These are phyloP conservation scores for Callipepla squamata DNA, from an alignment of 2,113 vertebrate species.

Conservation along the genomic window DNA sequence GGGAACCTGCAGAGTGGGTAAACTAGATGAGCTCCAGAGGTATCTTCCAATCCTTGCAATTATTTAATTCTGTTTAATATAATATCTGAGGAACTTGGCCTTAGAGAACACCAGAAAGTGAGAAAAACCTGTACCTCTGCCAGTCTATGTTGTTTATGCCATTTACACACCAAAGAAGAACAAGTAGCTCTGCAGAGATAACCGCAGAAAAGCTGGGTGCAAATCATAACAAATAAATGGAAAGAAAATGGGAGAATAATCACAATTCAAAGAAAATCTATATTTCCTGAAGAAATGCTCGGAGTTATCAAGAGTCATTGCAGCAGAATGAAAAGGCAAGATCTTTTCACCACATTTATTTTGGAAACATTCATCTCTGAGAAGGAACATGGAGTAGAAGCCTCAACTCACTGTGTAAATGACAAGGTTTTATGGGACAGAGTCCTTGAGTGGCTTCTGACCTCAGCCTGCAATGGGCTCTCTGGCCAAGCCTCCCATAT, in stretches of 20 bases:
- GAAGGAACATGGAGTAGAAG: not conserved
- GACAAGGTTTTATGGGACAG: not conserved
- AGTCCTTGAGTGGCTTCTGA: not conserved
- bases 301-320: not conserved
- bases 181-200: not conserved
- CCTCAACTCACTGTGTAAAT: not conserved
- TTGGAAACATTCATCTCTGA: fast-evolving
- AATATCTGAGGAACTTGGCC: not conserved
- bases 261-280: not conserved
- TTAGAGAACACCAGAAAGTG: not conserved
- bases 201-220: not conserved
- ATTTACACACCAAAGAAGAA: not conserved
- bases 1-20: too few relatives aligned
- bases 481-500: fast-evolving
- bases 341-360: not conserved
- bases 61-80: not conserved
- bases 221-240: not conserved
- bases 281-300: not conserved
- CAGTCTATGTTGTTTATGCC: not conserved
- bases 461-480: not conserved
- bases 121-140: not conserved
- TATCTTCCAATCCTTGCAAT: too few relatives aligned
- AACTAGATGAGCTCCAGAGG: too few relatives aligned
- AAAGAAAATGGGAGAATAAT: not conserved
- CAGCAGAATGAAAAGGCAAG: not conserved